Percentiles rank a stretch among this genome's conserved stretches.
Conservation (phyloP, 2,797 vertebrate genomes). For the Chloroceryle inda region DNA sequence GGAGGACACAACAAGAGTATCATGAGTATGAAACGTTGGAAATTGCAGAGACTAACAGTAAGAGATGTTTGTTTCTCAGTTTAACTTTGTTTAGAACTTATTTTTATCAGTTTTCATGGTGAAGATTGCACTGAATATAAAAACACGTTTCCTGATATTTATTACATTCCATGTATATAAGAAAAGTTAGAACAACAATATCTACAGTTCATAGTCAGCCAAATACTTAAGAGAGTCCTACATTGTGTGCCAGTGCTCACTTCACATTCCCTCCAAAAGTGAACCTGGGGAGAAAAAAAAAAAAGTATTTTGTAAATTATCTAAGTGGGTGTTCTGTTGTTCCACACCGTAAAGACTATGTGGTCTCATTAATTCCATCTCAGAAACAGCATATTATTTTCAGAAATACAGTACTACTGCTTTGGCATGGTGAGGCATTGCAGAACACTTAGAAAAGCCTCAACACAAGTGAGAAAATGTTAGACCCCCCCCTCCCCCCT, state of each 20-base stretch:
- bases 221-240: background rate
- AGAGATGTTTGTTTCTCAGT: background rate
- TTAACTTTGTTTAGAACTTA: background rate
- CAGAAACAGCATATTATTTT: fast-evolving
- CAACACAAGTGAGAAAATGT: background rate
- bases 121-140: background rate
- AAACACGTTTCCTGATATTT: background rate
- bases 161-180: background rate
- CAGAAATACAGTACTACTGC: background rate
- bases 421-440: background rate
- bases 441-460: background rate
- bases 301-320: background rate
- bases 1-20: background rate
- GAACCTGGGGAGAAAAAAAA: background rate
- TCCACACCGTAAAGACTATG: background rate
- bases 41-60: fast-evolving
- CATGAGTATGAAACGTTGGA: background rate
- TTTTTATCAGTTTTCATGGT: background rate
- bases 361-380: background rate
- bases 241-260: fast-evolving
- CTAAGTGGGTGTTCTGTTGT: background rate
- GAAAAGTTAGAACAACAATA: background rate
- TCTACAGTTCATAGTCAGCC: background rate
- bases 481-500: too few relatives aligned
- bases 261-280: background rate